Conservation (phyloP, 2,888 invertebrate species). For the Hedya salicella region DNA sequence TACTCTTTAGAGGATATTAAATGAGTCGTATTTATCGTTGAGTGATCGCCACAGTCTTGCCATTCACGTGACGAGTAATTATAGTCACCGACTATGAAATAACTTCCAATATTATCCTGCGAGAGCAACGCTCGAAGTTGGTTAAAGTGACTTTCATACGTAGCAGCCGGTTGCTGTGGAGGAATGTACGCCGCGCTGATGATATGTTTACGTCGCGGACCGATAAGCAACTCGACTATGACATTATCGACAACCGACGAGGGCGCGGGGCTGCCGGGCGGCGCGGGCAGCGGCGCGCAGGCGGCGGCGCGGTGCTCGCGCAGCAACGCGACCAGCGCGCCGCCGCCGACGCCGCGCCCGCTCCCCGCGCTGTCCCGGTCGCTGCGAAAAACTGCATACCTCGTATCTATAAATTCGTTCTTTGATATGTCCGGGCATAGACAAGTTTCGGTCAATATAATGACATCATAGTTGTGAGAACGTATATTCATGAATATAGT, state of each 20-base stretch:
- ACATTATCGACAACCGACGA: background rate
- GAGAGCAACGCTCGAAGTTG: no score
- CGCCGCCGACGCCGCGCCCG: constrained; percentile 18
- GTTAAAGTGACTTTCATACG: no score
- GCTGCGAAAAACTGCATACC: no score
- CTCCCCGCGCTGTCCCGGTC: constrained; percentile 15
- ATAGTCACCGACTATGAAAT: no score
- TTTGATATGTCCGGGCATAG: constrained; percentile 11
- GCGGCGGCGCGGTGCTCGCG: constrained; percentile 14
- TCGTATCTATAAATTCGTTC: constrained; percentile 13
- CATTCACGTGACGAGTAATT: no score
- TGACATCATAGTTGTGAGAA: constrained; percentile 14
- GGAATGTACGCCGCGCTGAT: constrained; percentile 2
- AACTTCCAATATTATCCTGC: no score
- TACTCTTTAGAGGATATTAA: no score
- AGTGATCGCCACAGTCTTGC: no score
- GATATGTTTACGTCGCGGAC: background rate
- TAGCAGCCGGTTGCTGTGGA: no score
- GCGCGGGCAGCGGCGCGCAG: background rate
- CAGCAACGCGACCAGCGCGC: constrained; percentile 11
- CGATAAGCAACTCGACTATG: background rate
- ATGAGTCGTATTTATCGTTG: background rate
- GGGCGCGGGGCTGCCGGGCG: background rate
- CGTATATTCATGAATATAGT: constrained; percentile 13
- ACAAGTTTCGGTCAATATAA: constrained; percentile 15